Evolutionary conservation across 2,888 invertebrate genomes (phyloP), one percentile per base, ranked within the genome.

Genomic region (Palloptera scutellata): DNA sequence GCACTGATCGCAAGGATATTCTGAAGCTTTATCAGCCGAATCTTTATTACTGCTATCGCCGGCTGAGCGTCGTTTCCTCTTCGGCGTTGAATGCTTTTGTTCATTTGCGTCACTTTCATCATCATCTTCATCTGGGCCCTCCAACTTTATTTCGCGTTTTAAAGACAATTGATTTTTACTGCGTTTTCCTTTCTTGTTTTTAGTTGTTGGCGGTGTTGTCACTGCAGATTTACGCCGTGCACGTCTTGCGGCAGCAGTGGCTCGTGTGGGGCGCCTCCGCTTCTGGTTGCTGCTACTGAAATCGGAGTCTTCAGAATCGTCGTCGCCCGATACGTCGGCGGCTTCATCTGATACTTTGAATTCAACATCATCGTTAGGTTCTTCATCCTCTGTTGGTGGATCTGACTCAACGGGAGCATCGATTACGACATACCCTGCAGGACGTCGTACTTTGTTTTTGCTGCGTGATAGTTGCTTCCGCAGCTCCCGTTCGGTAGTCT

Each of bases 381-480:
- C 79, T 54, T 80, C 80, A 13, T 78, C 77, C 13, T 82, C 82
- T 4, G 83, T 79, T 15, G 81, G 79, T 17, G 77, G 79, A 17
- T 81, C 78, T 0, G 80, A 80, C 4, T 82, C 79, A n/a, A 80
- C 77, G 0, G 83, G 81, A 3, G 84, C 84, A 72, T 84, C 84
- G 13, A 86, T 82, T 3, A 85, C 78, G 30, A 85, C 81, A 70
- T 84, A 85, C 40, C 81, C 84, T 1, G 80, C 79, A 0, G 83
- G 82, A 0, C 83, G 74, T 0, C 83, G 76, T 1, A 81, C 76
- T 73, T 84, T 85, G 45, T 83, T 85, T 71, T 84, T 82, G 62
- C 84, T 83, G 1, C 84, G 77, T 1, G 85, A 84, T 5, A 86
- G 67, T 51, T 82, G 82, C 61, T 81, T 83, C 54, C 86, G 80